Percentiles rank a stretch among this genome's conserved stretches.
These are phyloP conservation scores for Ooceraea biroi DNA, from an alignment of 1,140 invertebrate species.

Conservation along the genomic window DNA sequence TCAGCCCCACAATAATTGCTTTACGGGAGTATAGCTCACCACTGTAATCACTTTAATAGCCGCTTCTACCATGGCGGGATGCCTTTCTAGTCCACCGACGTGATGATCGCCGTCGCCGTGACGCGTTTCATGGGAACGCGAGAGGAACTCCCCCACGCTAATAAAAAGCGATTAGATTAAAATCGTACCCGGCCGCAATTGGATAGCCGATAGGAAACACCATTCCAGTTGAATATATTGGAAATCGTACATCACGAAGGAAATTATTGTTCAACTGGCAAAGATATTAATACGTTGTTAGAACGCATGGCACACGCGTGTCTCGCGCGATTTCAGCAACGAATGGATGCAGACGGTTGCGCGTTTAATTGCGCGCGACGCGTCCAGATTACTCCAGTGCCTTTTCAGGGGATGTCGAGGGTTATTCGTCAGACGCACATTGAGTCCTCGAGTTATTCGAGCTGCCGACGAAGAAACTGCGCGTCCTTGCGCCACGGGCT, in stretches of 20 bases:
- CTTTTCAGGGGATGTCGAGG: slow-evolving; percentile 14
- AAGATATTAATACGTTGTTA: not conserved
- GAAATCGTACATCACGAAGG: not conserved
- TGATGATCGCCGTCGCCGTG: slow-evolving; percentile 63
- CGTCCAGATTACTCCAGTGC: slow-evolving; percentile 5
- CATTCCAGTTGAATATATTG: too few relatives aligned
- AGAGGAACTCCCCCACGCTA: slow-evolving; percentile 29
- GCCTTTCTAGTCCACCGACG: slow-evolving; percentile 54
- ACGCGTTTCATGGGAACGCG: slow-evolving; percentile 66
- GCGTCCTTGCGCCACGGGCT: slow-evolving; percentile 49
- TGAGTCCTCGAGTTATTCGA: slow-evolving; percentile 62
- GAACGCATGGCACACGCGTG: not conserved
- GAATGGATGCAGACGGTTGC: not conserved
- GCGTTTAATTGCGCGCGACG: slow-evolving; percentile 19
- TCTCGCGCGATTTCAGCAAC: not conserved
- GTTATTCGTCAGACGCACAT: slow-evolving; percentile 55
- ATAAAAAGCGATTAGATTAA: too few relatives aligned
- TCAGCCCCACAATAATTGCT: slow-evolving; percentile 81
- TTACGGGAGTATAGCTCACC: slow-evolving; percentile 75
- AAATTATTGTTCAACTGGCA: not conserved
- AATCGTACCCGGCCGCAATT: too few relatives aligned
- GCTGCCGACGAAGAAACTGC: slow-evolving; percentile 35
- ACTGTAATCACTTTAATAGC: slow-evolving; percentile 83
- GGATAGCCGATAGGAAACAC: not conserved
- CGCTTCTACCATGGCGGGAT: slow-evolving; percentile 72